Percentiles rank a stretch among this genome's conserved stretches.
These are phyloP conservation scores for Acholoe squamosa DNA, from an alignment of 2,888 invertebrate species.

Conservation along the genomic window DNA sequence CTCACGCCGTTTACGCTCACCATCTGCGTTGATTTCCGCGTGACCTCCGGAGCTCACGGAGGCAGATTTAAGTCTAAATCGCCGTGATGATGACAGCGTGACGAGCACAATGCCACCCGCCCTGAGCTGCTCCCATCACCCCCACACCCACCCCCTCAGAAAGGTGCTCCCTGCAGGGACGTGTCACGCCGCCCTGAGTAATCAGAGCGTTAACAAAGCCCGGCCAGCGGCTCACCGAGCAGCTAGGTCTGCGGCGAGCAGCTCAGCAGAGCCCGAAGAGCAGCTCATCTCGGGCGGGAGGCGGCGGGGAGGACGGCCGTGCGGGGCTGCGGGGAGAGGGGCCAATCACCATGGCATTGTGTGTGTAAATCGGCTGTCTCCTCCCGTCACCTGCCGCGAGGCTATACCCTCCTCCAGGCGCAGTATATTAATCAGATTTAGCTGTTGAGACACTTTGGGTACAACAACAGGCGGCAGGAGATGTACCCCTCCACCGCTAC, in stretches of 20 bases:
- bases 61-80: conserved; percentile 50
- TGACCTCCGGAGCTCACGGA: conserved; percentile 44
- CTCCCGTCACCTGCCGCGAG: conserved; percentile 13
- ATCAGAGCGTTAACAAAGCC: conserved; percentile 56
- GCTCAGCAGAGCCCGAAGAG: neutral
- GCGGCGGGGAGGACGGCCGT: neutral
- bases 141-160: too few species aligned
- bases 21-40: conserved; percentile 32
- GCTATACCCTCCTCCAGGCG: neutral
- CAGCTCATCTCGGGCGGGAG: neutral
- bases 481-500: too few species aligned
- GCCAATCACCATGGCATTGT: conserved; percentile 16
- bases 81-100: conserved; percentile 34
- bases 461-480: neutral
- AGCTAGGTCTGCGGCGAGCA: neutral
- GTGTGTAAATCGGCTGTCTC: conserved; percentile 43
- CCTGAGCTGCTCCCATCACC: neutral
- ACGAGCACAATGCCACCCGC: conserved; percentile 33
- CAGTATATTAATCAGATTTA: conserved; percentile 38
- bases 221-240: neutral
- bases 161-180: neutral
- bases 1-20: neutral
- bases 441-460: neutral
- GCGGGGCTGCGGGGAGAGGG: neutral
- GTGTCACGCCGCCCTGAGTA: conserved; percentile 45